Conservation (phyloP, 1,140 invertebrate species). For the Epicauta chinensis region DNA sequence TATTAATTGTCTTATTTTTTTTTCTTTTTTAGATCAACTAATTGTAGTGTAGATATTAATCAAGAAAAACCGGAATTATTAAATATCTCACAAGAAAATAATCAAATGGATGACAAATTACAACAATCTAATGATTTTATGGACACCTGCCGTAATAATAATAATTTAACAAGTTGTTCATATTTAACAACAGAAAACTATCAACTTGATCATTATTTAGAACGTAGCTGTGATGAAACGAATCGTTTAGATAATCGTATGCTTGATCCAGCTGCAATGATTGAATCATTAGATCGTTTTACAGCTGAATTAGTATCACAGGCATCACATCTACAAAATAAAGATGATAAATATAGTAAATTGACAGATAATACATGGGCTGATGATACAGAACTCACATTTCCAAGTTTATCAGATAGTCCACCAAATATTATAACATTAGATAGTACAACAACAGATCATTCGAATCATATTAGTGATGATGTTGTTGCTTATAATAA, state of each 20-base stretch:
- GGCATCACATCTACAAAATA: slow-evolving; percentile 43
- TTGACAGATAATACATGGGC: slow-evolving; percentile 59
- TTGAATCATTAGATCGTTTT: slow-evolving; percentile 57
- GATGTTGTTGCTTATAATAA: slow-evolving; percentile 22
- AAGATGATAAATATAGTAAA: slow-evolving; percentile 28
- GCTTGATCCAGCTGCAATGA: slow-evolving; percentile 59
- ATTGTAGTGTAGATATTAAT: no score
- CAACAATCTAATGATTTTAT: no score
- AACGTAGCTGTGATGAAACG: slow-evolving; percentile 28
- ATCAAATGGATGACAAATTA: no score
- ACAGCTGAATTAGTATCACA: slow-evolving; percentile 58
- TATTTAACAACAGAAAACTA: no score
- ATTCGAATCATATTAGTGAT: slow-evolving; percentile 32
- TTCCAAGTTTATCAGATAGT: slow-evolving; percentile 70
- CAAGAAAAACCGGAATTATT: no score
- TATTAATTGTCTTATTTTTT: no score
- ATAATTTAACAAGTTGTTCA: no score
- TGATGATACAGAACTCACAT: slow-evolving; percentile 67
- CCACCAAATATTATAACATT: slow-evolving; percentile 63
- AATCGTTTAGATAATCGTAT: slow-evolving; percentile 35
- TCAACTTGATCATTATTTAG: no score
- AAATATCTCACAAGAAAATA: no score
- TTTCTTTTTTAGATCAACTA: no score
- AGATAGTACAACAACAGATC: slow-evolving; percentile 55
- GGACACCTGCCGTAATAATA: no score